Evolutionary conservation across 2,797 vertebrate genomes (phyloP).

Genomic region (Danio choprae): DNA sequence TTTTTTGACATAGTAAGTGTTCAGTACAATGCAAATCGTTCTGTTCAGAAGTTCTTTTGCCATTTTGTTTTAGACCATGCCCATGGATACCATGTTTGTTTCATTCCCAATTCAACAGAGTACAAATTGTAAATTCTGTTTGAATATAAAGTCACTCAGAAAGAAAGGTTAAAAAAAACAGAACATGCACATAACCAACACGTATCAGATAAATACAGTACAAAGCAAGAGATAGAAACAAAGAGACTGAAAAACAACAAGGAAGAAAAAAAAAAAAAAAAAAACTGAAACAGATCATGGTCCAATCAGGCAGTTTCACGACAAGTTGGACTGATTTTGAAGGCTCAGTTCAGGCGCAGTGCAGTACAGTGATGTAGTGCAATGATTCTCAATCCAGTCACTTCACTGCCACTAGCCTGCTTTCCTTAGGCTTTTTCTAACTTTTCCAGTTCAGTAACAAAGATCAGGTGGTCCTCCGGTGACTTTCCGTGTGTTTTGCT

Average conservation of each 20-base stretch:
- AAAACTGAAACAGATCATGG: conserved; percentile 76
- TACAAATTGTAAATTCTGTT: conserved; percentile 87
- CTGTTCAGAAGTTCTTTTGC: conserved; percentile 51
- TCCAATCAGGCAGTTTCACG: conserved; percentile 90
- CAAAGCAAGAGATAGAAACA: conserved; percentile 90
- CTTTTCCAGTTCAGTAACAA: conserved; percentile 97
- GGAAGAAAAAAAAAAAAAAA: conserved; percentile 79
- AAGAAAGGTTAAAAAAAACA: conserved; percentile 67
- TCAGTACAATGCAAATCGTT: conserved; percentile 32
- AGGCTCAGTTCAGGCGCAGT: conserved; percentile 98
- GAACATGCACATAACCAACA: conserved; percentile 93
- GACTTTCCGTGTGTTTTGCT: conserved; percentile 99
- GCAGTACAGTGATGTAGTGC: conserved; percentile 87
- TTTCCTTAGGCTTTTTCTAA: conserved; percentile 89
- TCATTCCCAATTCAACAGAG: conserved; percentile 74
- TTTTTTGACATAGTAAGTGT: conserved; percentile 42
- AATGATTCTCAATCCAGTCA: conserved; percentile 82
- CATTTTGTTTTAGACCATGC: conserved; percentile 58
- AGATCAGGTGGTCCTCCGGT: conserved; percentile 97
- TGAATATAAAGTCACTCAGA: conserved; percentile 84
- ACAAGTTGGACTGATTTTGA: conserved; percentile 88
- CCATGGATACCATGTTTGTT: conserved; percentile 67
- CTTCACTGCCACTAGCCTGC: conserved; percentile 67
- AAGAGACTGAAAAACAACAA: conserved; percentile 76
- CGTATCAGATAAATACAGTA: conserved; percentile 88